Base-by-base conservation (phyloP, 1,140 invertebrate genomes). In the Zeugodacus cucurbitae region DNA sequence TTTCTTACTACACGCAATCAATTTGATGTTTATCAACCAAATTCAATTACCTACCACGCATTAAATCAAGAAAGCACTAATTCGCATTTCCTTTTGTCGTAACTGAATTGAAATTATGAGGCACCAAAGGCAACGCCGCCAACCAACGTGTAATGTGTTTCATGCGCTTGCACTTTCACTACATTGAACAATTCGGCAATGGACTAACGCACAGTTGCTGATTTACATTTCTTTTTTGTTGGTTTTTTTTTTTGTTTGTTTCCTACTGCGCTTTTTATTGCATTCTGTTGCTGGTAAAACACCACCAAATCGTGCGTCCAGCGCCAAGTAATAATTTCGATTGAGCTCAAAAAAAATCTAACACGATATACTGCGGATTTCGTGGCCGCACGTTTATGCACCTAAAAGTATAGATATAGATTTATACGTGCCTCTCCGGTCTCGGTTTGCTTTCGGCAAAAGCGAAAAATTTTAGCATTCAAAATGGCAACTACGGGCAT, bases 111-210 rank as follows among this genome's bases (percentile, higher is more conserved):
- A 54, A 54, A 54, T 54, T 54, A 17, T 17, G 14, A 54, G 20
- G 48, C 48, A 17, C 48, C 48, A 54, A 7, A 26, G 20, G 22
- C 22, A 74, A 74, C 70, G 41, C 17, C 7, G 20, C 41, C 41
- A n/a, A 7, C 32, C 32, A 7, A 4, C 11, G n/a, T 29, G 48
- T 82, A 48, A 82, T 82, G 41, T 48, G 74, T 20, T 82, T 17
- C 41, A 82, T 82, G 74, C 29, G 44, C 74, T 48, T 82, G 48
- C 74, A 29, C 74, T 82, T 82, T 82, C 74, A 82, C 74, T 82
- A 44, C 37, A 82, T 82, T 82, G 22, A 8, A 48, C 74, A 82
- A 82, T 82, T 48, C 41, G 74, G n/a, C 74, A 82, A 82, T 82
- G 37, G 20, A 29, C 22, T 70, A 32, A 48, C 48, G 58, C 58